Conservation (phyloP, 2,797 vertebrate species). For the Ciconia nigra region DNA sequence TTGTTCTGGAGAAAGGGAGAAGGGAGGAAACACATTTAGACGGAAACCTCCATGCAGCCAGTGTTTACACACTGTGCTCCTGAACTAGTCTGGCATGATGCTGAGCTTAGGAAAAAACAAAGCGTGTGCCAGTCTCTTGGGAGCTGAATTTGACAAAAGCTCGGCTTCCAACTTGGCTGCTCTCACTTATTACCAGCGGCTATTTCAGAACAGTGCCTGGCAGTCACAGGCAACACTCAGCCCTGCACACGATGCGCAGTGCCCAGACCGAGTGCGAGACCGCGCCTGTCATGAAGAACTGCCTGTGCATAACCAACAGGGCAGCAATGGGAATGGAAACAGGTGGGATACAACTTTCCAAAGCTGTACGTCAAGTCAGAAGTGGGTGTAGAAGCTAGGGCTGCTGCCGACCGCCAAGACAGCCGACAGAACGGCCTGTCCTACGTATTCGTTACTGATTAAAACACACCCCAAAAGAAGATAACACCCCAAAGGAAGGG, state of each 20-base stretch:
- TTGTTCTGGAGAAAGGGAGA: neutral
- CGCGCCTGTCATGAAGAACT: rapidly evolving
- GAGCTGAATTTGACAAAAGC: neutral
- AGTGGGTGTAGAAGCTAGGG: neutral
- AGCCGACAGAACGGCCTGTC: neutral
- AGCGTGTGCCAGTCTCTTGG: neutral
- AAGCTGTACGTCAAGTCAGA: rapidly evolving
- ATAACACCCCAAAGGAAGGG: neutral
- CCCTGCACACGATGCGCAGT: rapidly evolving
- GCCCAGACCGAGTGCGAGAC: neutral
- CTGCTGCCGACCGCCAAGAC: neutral
- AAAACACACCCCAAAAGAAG: neutral
- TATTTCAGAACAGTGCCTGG: neutral
- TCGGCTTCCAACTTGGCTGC: neutral
- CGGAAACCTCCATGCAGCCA: rapidly evolving
- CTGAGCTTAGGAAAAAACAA: neutral
- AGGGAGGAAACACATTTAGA: neutral
- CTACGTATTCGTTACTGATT: rapidly evolving
- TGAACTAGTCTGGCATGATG: neutral
- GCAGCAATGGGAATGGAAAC: rapidly evolving
- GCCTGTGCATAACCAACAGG: rapidly evolving
- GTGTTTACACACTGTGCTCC: neutral
- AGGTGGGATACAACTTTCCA: neutral
- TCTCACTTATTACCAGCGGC: rapidly evolving
- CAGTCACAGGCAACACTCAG: rapidly evolving